Evolutionary conservation across 2,797 vertebrate species (phyloP), one percentile per base, ranked within the genome.

Genomic region (Echiichthys vipera): DNA sequence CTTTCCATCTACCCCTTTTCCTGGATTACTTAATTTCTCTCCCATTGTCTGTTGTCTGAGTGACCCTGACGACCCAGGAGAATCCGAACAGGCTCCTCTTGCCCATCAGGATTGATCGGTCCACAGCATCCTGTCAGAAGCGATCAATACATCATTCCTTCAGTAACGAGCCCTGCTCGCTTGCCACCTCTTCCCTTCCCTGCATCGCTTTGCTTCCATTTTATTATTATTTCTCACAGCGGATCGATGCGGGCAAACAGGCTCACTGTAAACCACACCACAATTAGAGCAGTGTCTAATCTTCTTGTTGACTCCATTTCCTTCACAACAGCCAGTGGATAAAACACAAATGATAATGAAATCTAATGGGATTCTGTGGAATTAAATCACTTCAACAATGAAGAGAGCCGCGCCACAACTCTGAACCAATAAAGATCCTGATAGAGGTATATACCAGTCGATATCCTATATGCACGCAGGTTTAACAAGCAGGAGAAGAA

Each of bases 71-170:
- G 91, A 94, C 93, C 91, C 82, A 67, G 83, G 89, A 95, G 94
- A 92, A 93, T 94, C 93, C 93, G 95, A 95, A 94, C 92, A 92
- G 93, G 91, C 93, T 94, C 89, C 86, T 85, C 87, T 90, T 88
- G 81, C 89, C 89, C 87, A 91, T 93, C 86, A 84, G 67, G 89
- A 97, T 96, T 95, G 95, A 97, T 97, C 88, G 93, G 93, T 91
- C 94, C 93, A 94, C 94, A 94, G 94, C 95, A 92, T 90, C 93
- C 93, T 95, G 96, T 96, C 96, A 96, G 92, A 88, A 83, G 29
- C 78, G 93, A 97, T 98, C 97, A 95, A 98, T 98, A 97, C 86
- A 93, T 96, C 96, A 97, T 96, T 96, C 95, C 95, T 96, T 96
- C 95, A 95, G 94, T 96, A 96, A 94, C 92, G 90, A 96, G 93